Evolutionary conservation across 2,888 invertebrate species (phyloP).

Genomic region (Ornithoptera priamus): DNA sequence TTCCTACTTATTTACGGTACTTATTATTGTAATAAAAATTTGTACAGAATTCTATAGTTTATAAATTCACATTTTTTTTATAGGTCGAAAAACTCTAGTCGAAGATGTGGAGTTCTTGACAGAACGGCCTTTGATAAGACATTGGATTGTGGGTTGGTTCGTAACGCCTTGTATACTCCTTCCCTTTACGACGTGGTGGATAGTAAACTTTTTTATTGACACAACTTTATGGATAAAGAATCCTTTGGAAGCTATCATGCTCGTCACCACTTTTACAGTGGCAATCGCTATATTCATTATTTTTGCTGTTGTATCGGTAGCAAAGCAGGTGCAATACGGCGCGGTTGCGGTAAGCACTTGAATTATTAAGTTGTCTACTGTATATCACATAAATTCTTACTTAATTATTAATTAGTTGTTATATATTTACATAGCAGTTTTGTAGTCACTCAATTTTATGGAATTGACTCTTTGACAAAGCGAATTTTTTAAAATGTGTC

Average conservation of each 20-base stretch:
- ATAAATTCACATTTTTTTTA: slow-evolving; percentile 25
- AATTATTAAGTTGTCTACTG: background rate
- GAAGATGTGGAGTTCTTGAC: slow-evolving; percentile 66
- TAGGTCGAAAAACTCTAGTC: slow-evolving; percentile 60
- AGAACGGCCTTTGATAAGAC: slow-evolving; percentile 43
- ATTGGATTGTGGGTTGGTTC: slow-evolving; percentile 63
- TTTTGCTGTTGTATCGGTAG: slow-evolving; percentile 48
- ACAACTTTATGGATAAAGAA: slow-evolving; percentile 43
- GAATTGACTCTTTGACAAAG: background rate
- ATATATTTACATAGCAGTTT: background rate
- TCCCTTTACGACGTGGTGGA: slow-evolving; percentile 57
- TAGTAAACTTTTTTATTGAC: slow-evolving; percentile 34
- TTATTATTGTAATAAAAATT: background rate
- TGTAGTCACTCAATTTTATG: background rate
- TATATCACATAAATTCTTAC: background rate
- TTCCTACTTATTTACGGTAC: slow-evolving; percentile 66
- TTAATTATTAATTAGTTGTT: background rate
- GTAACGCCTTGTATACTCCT: slow-evolving; percentile 45
- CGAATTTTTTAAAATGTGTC: slow-evolving; percentile 1
- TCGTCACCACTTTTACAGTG: slow-evolving; percentile 37
- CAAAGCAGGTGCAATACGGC: slow-evolving; percentile 64
- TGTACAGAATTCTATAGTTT: background rate
- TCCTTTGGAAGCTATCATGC: slow-evolving; percentile 45
- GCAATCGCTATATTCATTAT: slow-evolving; percentile 40
- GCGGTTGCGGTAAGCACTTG: slow-evolving; percentile 39